A percentile compares a stretch with the other conserved stretches of the same genome.
phyloP scores from a whole-genome alignment of 2,888 invertebrate species.

The Brenthis daphne region DNA sequence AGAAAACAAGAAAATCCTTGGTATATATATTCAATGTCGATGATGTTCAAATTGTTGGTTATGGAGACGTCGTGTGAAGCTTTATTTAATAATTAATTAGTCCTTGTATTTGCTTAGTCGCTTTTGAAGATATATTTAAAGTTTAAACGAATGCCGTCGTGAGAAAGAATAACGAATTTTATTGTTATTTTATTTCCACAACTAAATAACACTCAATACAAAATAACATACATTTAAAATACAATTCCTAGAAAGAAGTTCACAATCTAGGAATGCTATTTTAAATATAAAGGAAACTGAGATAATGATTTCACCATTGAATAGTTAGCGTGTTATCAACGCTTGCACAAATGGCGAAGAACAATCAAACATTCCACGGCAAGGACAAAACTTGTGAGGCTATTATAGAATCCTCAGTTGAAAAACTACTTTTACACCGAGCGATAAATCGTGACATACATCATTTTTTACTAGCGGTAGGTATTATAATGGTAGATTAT shows the following conservation, averaged over 20 bases:
- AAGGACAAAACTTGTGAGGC: slow-evolving; percentile 27
- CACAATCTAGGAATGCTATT: background rate
- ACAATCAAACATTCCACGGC: slow-evolving; percentile 31
- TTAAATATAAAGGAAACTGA: background rate
- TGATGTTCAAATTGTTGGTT: background rate
- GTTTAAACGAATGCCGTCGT: no score
- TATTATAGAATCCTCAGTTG: slow-evolving; percentile 20
- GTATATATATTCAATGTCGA: slow-evolving; percentile 26
- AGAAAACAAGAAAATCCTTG: slow-evolving; percentile 33
- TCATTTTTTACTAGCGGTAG: background rate
- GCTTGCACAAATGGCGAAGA: slow-evolving; percentile 25
- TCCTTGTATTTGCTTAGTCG: no score
- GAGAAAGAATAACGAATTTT: no score
- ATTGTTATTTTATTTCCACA: no score
- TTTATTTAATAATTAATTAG: no score
- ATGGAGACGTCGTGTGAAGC: background rate
- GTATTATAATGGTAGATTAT: background rate
- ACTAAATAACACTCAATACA: no score
- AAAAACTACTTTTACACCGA: slow-evolving; percentile 6
- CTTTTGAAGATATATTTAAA: no score
- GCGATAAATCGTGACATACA: slow-evolving; percentile 5
- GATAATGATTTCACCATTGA: background rate
- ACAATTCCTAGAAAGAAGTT: background rate
- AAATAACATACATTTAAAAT: no score
- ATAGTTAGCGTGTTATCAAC: slow-evolving; percentile 18